Conservation (phyloP, 2,113 vertebrate species). For the Empidonax traillii region DNA sequence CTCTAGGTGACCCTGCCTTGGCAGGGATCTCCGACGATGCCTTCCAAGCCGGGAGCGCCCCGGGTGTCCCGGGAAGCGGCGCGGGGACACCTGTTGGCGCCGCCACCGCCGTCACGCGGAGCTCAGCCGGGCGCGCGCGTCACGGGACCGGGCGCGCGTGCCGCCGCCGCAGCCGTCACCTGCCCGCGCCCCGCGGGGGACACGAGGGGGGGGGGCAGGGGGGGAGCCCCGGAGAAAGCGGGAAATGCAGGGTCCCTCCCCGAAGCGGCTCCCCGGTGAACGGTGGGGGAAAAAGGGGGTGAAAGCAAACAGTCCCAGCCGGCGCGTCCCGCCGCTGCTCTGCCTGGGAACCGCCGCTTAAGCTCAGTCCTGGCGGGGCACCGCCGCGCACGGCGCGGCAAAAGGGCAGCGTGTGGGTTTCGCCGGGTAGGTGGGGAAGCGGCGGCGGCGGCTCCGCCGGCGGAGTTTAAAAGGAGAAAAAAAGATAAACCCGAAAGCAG, state of each 20-base stretch:
- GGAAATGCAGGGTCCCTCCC: accelerated
- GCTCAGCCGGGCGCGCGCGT: slow-evolving; percentile 22
- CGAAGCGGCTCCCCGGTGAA: background rate
- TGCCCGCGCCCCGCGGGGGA: background rate
- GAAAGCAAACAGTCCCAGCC: background rate
- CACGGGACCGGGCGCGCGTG: slow-evolving; percentile 33
- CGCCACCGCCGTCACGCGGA: background rate
- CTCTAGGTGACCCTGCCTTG: background rate
- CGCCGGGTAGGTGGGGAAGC: no score
- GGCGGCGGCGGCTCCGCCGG: background rate
- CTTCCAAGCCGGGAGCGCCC: background rate
- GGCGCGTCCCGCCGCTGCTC: background rate
- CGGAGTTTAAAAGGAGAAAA: background rate
- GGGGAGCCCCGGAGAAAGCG: no score
- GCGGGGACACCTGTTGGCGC: slow-evolving; percentile 20
- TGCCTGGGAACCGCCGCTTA: background rate
- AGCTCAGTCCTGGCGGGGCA: accelerated
- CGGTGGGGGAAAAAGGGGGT: background rate
- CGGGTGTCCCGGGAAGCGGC: background rate
- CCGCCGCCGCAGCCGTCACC: background rate
- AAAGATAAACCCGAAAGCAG: background rate
- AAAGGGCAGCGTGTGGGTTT: accelerated
- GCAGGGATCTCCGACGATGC: background rate
- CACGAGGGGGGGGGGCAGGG: no score
- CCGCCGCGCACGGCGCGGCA: accelerated